These are phyloP conservation scores for Eristalinus aeneus DNA, from an alignment of 2,888 invertebrate species.

Conservation along the genomic window DNA sequence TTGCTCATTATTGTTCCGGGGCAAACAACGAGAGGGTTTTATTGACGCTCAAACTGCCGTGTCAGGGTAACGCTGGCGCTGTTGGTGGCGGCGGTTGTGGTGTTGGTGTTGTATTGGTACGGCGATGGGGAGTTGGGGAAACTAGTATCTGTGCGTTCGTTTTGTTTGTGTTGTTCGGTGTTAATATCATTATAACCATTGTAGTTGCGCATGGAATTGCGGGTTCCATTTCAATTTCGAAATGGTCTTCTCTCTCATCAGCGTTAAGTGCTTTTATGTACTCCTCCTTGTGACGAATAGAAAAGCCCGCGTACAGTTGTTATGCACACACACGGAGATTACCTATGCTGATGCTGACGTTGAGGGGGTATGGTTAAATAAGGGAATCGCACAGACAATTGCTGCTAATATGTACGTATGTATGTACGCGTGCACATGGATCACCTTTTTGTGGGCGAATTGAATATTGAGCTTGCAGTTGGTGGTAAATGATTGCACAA, in stretches of 20 bases:
- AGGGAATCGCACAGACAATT: not conserved
- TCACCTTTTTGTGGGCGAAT: constrained; percentile 20
- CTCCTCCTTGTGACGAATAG: constrained; percentile 59
- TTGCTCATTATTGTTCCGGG: constrained; percentile 65
- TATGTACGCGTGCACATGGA: not conserved
- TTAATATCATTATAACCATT: constrained; percentile 69
- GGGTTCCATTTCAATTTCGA: constrained; percentile 58
- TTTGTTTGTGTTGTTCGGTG: constrained; percentile 69
- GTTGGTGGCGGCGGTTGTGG: not conserved
- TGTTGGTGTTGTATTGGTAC: not conserved
- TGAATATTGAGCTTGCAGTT: constrained; percentile 33
- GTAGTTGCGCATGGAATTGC: constrained; percentile 69
- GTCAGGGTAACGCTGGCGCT: constrained; percentile 15
- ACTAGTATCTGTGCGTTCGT: constrained; percentile 26
- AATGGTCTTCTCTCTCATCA: constrained; percentile 60
- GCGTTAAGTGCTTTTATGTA: constrained; percentile 70
- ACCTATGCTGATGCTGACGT: constrained; percentile 15
- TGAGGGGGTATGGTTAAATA: not conserved
- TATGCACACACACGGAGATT: constrained; percentile 15
- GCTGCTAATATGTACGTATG: not conserved
- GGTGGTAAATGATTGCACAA: constrained; percentile 44
- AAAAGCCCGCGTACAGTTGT: constrained; percentile 17
- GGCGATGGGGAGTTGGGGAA: not conserved
- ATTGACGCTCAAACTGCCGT: constrained; percentile 49
- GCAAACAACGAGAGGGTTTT: constrained; percentile 62